Evolutionary conservation across 1,140 invertebrate species (phyloP).

Genomic region (Batillaria attramentaria): DNA sequence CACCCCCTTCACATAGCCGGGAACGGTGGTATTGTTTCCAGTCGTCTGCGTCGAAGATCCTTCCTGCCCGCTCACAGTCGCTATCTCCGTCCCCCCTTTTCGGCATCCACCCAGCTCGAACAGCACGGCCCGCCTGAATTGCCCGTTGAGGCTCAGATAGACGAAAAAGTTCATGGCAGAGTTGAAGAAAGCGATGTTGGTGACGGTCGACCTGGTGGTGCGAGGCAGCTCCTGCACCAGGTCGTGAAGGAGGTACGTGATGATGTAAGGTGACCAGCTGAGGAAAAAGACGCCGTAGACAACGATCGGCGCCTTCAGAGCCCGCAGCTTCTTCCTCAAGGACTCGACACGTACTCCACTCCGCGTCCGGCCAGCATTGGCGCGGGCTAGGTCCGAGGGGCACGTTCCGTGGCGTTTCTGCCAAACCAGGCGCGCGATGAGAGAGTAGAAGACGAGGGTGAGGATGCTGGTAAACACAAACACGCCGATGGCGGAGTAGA

Average conservation of each 20-base stretch:
- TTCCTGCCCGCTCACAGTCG: not conserved
- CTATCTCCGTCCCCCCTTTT: not conserved
- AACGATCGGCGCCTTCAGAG: constrained; percentile 4
- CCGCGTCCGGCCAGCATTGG: too few relatives aligned
- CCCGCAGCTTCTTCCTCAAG: not conserved
- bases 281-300: constrained; percentile 18
- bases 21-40: too few relatives aligned
- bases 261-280: constrained; percentile 12
- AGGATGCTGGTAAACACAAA: not conserved
- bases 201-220: not conserved
- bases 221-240: too few relatives aligned
- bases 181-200: constrained; percentile 6
- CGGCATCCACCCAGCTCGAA: not conserved
- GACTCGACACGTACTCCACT: too few relatives aligned
- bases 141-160: not conserved
- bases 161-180: constrained; percentile 33
- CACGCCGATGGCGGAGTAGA: not conserved
- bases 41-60: too few relatives aligned
- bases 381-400: not conserved
- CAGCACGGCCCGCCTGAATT: constrained; percentile 11
- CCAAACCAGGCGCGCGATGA: constrained; percentile 9
- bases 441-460: constrained; percentile 10
- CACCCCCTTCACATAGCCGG: not conserved
- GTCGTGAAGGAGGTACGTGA: constrained; percentile 4
- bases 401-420: not conserved